Evolutionary conservation across 2,888 invertebrate species (phyloP), one percentile per base, ranked within the genome.

Genomic region (Himalopsyche japonica): DNA sequence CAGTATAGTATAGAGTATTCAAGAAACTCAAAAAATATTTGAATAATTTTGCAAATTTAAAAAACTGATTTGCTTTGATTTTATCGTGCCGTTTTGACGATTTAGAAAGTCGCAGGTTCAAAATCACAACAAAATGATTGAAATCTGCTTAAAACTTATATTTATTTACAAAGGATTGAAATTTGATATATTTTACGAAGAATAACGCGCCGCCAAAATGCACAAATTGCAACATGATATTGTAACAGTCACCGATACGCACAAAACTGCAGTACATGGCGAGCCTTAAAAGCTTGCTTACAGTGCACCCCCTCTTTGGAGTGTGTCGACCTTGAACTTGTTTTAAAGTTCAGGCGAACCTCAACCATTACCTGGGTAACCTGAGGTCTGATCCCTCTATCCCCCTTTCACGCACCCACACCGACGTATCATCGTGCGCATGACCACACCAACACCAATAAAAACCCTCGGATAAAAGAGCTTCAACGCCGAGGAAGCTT

Each of bases 261-360:
- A 27, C 27, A 70, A 57, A 27, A 70, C 70, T 27, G 70, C 70
- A 70, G 15, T 15, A 70, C 10, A 57, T 0, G 12, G 30, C 20
- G 5, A 70, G 15, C 15, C 12, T 70, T 27, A 27, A 70, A 70
- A 70, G 70, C 70, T 70, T 27, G 70, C 70, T 27, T 70, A 70
- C 27, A 70, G 3, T 70, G 70, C 70, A 70, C 27, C 70, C 64
- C 70, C 70, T 70, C 70, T 34, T 64, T 78, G 20, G 64, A 81
- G 81, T 84, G 81, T 77, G 77, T 81, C 84, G 86, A 78, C 86
- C 86, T 86, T 86, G 86, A 86, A 86, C 86, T 83, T 80, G 82
- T 84, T 84, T 27, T 79, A 81, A 83, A 84, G 86, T 86, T 86
- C 86, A 86, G 82, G 18, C 82, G 82, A 80, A 78, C 85, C 85